These are phyloP conservation scores for Sterna hirundo DNA, from an alignment of 2,113 vertebrate genomes.

Conservation along the genomic window DNA sequence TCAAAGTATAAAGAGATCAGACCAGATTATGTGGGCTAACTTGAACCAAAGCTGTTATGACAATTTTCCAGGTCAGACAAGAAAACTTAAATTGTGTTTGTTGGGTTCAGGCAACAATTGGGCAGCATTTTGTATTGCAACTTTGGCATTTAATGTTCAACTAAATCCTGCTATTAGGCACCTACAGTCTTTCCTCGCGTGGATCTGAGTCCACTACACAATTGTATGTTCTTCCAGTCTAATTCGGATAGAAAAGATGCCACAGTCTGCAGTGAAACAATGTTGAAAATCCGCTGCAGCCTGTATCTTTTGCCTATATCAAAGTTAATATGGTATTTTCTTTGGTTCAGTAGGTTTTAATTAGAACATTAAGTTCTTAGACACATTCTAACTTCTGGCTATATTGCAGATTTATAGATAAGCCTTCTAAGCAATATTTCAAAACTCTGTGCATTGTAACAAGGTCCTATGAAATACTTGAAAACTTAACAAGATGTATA, in stretches of 20 bases:
- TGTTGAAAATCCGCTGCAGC: background rate
- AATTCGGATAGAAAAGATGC: background rate
- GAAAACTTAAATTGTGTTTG: background rate
- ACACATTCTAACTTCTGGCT: background rate
- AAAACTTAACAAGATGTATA: background rate
- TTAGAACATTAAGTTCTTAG: background rate
- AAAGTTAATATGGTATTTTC: background rate
- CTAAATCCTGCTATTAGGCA: background rate
- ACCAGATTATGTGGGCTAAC: background rate
- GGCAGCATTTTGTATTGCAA: background rate
- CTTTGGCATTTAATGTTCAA: background rate
- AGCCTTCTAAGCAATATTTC: background rate
- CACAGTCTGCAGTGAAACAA: background rate
- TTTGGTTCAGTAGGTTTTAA: conserved; percentile 10
- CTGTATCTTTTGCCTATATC: background rate
- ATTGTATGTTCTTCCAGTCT: background rate
- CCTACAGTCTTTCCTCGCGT: background rate
- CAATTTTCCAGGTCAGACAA: background rate
- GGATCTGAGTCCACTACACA: background rate
- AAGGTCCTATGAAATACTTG: background rate
- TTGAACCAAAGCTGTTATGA: background rate
- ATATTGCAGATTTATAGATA: conserved; percentile 7
- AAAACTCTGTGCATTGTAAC: background rate
- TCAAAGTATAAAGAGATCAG: background rate
- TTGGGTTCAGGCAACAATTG: background rate